Evolutionary conservation across 2,797 vertebrate genomes (phyloP), one percentile per base, ranked within the genome.

Genomic region (Lutjanus argentimaculatus): DNA sequence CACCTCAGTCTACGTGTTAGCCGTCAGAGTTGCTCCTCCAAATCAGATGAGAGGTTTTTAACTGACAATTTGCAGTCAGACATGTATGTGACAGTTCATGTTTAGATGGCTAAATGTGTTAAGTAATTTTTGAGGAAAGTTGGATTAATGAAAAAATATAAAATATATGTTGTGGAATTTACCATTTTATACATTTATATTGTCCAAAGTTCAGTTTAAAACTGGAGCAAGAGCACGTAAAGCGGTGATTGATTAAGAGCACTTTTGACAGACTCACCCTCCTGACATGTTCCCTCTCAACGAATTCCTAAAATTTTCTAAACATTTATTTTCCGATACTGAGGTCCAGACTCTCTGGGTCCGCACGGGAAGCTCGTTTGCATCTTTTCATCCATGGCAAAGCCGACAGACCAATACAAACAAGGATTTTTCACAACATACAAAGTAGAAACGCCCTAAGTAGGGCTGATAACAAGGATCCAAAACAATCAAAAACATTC

Each of bases 401-500:
- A 74, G 45, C 22, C 30, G 25, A 64, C n/a, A 12, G 15, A 56
- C 7, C 14, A 1, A 58, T 22, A 49, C 65, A 21, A 48, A 36
- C 5, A 16, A 51, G 16, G 17, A 36, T 66, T 62, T 43, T 66
- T 75, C 49, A 71, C 12, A 64, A 61, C 65, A 65, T 49, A 56
- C 7, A 0, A 42, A 80, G 45, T 51, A 16, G n/a, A 46, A 76
- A 55, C 42, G 7, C 15, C 16, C 40, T 40, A 2, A 71, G 77
- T 25, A 40, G 48, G 17, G 36, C 57, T 61, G 49, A 77, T 72
- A 49, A 57, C 17, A 30, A 6, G 2, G 36, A 42, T 67, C 67
- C 73, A 83, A 79, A 86, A 67, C n/a, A 57, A 84, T 61, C 61
- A 62, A 59, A 69, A 53, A 43, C 64, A 48, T 75, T 42, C 57